Evolutionary conservation across 2,888 invertebrate species (phyloP), one percentile per base, ranked within the genome.

Genomic region (Acronicta alni): DNA sequence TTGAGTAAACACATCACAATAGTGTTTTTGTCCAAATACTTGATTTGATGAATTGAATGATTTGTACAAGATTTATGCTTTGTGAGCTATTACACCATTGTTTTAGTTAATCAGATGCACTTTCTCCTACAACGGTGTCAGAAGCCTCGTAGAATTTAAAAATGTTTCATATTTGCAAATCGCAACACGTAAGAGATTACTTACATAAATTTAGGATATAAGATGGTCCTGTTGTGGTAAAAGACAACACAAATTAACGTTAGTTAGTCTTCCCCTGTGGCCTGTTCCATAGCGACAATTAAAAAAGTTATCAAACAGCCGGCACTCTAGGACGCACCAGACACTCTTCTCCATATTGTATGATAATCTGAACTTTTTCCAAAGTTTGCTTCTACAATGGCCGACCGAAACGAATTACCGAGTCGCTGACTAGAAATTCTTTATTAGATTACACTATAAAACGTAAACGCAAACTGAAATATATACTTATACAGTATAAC

Each of bases 61-160:
- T 18, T 12, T 35, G 45, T 51, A 52, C 47, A 44, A 60, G 62
- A 76, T 68, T 58, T 57, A 65, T 65, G 42, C 43, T 56, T 15
- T 54, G 51, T 48, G 54, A 56, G 47, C 38, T 66, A 49, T 73
- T 70, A 67, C 67, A 61, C 77, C 73, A 80, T 80, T 80, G 81
- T 82, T 80, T 79, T 77, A 75, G 56, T 76, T 75, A 80, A 74
- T 78, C 62, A 75, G 62, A 77, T 77, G 72, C 72, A 74, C 80
- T 83, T 82, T 83, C 83, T 62, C 79, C 48, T 46, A 47, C 60
- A 80, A 72, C 65, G 55, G 70, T 77, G 78, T 76, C 77, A 74
- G 69, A 35, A 65, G 56, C 16, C 51, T 47, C 60, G 41, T 37
- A 49, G 66, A 65, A 49, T 66, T n/a, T 47, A 62, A 57, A 69